Percentiles rank a stretch among this genome's conserved stretches.
Evolutionary conservation across 2,888 invertebrate genomes (phyloP).

Genomic region (Sipha maydis): DNA sequence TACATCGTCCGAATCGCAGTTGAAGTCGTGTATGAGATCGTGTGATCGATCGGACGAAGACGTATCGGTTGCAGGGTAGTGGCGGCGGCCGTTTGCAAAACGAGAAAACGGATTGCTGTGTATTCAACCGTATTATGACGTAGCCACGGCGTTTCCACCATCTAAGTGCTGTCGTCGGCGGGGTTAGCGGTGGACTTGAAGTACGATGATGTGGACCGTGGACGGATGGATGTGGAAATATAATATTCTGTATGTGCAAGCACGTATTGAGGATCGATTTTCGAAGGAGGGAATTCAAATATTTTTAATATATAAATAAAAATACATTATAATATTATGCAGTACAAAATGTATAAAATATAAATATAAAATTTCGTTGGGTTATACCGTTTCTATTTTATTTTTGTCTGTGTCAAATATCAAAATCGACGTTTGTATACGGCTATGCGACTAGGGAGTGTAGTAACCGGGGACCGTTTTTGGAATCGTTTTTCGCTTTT

Average conservation of each 20-base stretch:
- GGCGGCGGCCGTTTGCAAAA: not conserved
- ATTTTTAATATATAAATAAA: too few species aligned
- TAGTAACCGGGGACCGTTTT: not conserved
- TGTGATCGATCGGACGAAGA: slow-evolving; percentile 24
- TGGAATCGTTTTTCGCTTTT: not conserved
- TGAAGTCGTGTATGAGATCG: not conserved
- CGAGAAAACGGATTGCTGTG: slow-evolving; percentile 43
- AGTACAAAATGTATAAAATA: too few species aligned
- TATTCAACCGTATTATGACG: slow-evolving; percentile 39
- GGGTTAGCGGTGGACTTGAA: not conserved
- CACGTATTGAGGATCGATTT: too few species aligned
- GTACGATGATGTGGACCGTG: not conserved
- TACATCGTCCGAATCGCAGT: slow-evolving; percentile 16
- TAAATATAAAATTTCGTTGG: too few species aligned
- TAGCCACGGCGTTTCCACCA: slow-evolving; percentile 11
- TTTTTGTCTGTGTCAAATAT: not conserved
- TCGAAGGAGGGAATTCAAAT: too few species aligned
- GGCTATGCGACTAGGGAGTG: too few species aligned
- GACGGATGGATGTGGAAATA: not conserved
- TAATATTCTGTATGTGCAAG: too few species aligned
- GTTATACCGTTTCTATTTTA: too few species aligned
- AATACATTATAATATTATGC: too few species aligned
- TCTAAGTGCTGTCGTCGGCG: not conserved
- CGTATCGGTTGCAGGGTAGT: not conserved
- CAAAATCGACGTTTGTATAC: not conserved